These are phyloP conservation scores for Pterobdella sp. DNA, from an alignment of 2,888 invertebrate species.

Conservation along the genomic window DNA sequence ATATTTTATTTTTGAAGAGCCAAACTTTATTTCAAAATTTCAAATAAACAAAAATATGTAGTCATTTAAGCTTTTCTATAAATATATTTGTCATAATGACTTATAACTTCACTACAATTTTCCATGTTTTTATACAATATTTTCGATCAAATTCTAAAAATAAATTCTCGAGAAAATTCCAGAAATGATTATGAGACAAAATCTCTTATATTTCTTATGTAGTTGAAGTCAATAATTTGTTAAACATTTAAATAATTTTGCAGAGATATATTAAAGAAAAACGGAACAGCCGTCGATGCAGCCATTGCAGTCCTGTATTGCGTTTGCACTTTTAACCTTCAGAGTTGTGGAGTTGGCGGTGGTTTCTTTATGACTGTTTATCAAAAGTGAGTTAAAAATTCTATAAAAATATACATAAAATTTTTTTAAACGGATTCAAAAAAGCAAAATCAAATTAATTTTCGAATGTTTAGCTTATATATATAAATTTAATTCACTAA, in stretches of 20 bases:
- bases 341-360: conserved; percentile 35
- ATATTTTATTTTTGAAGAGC: too few relatives aligned
- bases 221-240: background rate
- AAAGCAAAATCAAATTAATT: too few relatives aligned
- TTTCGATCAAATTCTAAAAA: background rate
- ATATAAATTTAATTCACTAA: too few relatives aligned
- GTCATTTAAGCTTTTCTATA: too few relatives aligned
- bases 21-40: too few relatives aligned
- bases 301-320: conserved; percentile 36
- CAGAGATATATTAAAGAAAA: conserved; percentile 18
- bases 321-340: conserved; percentile 28
- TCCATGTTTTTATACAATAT: too few relatives aligned
- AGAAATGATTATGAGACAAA: background rate
- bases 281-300: conserved; percentile 35
- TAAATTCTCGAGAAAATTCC: background rate
- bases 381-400: conserved; percentile 32
- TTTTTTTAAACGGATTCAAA: too few relatives aligned
- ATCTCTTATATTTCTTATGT: background rate
- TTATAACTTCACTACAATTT: too few relatives aligned
- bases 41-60: too few relatives aligned
- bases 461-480: too few relatives aligned
- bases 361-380: conserved; percentile 35
- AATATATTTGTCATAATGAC: too few relatives aligned
- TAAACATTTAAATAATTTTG: background rate
- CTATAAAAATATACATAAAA: too few relatives aligned